A percentile compares a stretch with the other conserved stretches of the same genome.
These are phyloP conservation scores for Parnassius mnemosyne DNA, from an alignment of 2,888 invertebrate genomes.

Conservation along the genomic window DNA sequence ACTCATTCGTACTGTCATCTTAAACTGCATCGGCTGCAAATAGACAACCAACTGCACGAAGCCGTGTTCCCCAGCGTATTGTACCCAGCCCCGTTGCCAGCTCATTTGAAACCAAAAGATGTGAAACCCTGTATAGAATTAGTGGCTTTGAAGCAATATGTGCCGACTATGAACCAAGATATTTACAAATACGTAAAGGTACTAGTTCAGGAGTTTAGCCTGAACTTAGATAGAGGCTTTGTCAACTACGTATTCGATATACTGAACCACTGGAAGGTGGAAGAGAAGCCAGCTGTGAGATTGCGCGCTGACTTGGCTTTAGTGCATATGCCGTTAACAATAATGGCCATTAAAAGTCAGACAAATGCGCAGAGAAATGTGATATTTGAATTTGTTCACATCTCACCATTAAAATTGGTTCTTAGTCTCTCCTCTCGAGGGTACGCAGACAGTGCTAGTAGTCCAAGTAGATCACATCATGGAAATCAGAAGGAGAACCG, in stretches of 20 bases:
- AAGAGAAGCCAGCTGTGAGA: constrained; percentile 80
- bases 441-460: constrained; percentile 55
- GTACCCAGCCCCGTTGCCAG: constrained; percentile 81
- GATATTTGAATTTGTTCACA: constrained; percentile 78
- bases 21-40: constrained; percentile 84
- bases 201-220: constrained; percentile 83
- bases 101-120: constrained; percentile 53
- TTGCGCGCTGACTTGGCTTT: constrained; percentile 79
- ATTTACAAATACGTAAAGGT: constrained; percentile 83
- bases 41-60: constrained; percentile 88
- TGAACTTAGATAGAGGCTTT: constrained; percentile 86
- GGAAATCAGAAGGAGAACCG: constrained; percentile 67
- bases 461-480: constrained; percentile 51
- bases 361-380: constrained; percentile 60
- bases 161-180: constrained; percentile 73
- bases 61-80: constrained; percentile 86
- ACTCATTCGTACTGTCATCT: constrained; percentile 84
- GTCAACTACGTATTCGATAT: constrained; percentile 82
- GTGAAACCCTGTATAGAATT: constrained; percentile 82
- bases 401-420: constrained; percentile 81
- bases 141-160: constrained; percentile 74
- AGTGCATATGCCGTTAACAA: constrained; percentile 80
- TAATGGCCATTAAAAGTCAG: constrained; percentile 67
- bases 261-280: constrained; percentile 80
- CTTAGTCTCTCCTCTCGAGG: constrained; percentile 81